A percentile compares a stretch with the other conserved stretches of the same genome.
Conservation (phyloP, 2,113 vertebrate species). For the Alexandromys fortis region DNA sequence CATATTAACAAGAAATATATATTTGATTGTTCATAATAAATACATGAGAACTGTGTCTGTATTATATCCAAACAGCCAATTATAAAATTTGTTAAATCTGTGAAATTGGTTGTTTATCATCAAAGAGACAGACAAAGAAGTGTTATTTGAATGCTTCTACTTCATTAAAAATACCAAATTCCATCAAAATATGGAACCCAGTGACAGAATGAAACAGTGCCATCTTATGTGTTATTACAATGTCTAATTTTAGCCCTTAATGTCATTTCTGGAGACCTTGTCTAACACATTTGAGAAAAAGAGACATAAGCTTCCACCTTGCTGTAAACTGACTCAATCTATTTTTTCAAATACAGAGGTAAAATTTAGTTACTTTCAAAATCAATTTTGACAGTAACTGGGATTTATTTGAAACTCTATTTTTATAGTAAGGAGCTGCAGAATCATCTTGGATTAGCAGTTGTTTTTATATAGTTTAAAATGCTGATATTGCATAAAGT, state of each 20-base stretch:
- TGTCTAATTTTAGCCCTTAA: constrained; percentile 66
- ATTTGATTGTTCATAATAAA: neutral
- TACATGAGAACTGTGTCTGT: neutral
- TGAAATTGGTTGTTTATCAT: constrained; percentile 17
- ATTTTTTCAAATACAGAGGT: constrained; percentile 51
- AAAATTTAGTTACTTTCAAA: constrained; percentile 62
- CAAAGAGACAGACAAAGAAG: neutral
- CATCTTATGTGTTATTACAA: constrained; percentile 60
- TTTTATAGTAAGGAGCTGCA: constrained; percentile 34
- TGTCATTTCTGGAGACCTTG: constrained; percentile 55
- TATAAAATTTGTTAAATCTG: constrained; percentile 1
- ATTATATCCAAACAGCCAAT: neutral
- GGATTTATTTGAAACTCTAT: constrained; percentile 62
- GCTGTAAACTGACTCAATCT: constrained; percentile 57
- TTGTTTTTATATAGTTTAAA: constrained; percentile 25
- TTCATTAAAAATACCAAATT: constrained; percentile 50
- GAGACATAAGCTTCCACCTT: constrained; percentile 69
- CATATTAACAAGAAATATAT: neutral
- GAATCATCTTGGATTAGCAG: constrained; percentile 50
- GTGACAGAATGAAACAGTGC: constrained; percentile 3
- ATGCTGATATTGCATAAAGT: constrained; percentile 50
- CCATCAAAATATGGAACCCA: constrained; percentile 10
- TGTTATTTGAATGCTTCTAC: constrained; percentile 31
- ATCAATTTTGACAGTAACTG: constrained; percentile 51
- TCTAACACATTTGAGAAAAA: constrained; percentile 68